Base-by-base conservation (phyloP, 2,888 invertebrate genomes). In the Aromia moschata region DNA sequence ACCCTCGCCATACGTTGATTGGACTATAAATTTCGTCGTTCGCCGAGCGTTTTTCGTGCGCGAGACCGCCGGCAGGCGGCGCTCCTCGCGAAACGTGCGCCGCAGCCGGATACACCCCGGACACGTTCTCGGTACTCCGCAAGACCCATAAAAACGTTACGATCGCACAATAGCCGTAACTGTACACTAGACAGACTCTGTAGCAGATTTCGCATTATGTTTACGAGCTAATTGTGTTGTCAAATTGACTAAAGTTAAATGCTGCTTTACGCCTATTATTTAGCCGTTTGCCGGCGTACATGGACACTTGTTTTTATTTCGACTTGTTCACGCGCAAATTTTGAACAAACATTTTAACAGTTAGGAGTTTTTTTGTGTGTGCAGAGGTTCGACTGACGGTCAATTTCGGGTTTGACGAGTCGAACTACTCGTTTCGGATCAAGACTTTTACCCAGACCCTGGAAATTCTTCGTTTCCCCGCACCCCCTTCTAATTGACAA, bases 141-240 rank as follows among this genome's bases (percentile, higher is more conserved):
- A 74, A 74, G 75, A 75, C 75, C 74, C 76, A 77, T 77, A 78
- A 79, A 78, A 78, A 76, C 72, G 77, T 79, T 79, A 79, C 77
- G 79, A 78, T 74, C 77, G 64, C 72, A 75, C 74, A 78, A 79
- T 75, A 77, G 75, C 77, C 78, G 78, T 79, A 78, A 78, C 79
- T 74, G 75, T 74, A 76, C 74, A 77, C 75, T 75, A 77, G 76
- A 76, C 78, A 77, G 76, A 76, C 74, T 75, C 77, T 74, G 74
- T 74, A 74, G 74, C 75, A 74, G 75, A 75, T 76, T 77, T 76
- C 75, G 74, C 74, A 75, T 76, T 72, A 75, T 70, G 74, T 77
- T 77, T 77, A 77, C 74, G 76, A 74, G 74, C 77, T 79, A 79
- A 79, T 78, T 79, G 78, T 79, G 76, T 75, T 77, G 78, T 78